Percentiles rank a stretch among this genome's conserved stretches.
These are phyloP conservation scores for Brachionus koreanus DNA, from an alignment of 1,140 invertebrate species.

Conservation along the genomic window DNA sequence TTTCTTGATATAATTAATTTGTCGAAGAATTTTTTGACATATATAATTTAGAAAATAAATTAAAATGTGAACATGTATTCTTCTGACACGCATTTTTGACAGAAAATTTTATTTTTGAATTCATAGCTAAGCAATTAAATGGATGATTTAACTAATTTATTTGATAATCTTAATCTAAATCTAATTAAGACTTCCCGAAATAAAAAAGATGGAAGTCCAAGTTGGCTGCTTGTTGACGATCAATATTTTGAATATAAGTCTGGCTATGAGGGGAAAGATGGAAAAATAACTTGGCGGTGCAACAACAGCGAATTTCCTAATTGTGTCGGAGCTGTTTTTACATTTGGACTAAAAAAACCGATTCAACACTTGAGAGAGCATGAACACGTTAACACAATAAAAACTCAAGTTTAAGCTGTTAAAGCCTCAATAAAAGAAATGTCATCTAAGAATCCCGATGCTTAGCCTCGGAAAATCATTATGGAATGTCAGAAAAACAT, in stretches of 20 bases:
- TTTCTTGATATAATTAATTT: not conserved
- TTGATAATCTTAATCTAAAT: not conserved
- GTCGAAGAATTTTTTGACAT: not conserved
- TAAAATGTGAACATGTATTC: not conserved
- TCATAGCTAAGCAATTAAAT: conserved; percentile 8
- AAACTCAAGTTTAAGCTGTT: not conserved
- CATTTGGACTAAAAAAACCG: not conserved
- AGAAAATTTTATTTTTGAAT: no score
- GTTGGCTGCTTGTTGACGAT: conserved; percentile 1
- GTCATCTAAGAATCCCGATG: not conserved
- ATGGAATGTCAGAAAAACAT: not conserved
- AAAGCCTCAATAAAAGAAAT: not conserved
- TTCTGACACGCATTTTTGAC: not conserved
- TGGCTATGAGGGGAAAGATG: not conserved
- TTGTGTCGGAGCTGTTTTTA: not conserved
- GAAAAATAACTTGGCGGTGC: not conserved
- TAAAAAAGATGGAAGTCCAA: not conserved
- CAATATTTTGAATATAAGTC: not conserved
- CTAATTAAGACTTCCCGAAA: not conserved
- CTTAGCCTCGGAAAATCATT: not conserved
- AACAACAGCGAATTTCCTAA: not conserved
- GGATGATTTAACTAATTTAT: not conserved
- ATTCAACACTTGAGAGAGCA: not conserved
- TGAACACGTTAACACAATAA: conserved; percentile 4
- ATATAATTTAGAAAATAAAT: not conserved